Evolutionary conservation across 2,113 vertebrate genomes (phyloP), one percentile per base, ranked within the genome.

Genomic region (Ia io): DNA sequence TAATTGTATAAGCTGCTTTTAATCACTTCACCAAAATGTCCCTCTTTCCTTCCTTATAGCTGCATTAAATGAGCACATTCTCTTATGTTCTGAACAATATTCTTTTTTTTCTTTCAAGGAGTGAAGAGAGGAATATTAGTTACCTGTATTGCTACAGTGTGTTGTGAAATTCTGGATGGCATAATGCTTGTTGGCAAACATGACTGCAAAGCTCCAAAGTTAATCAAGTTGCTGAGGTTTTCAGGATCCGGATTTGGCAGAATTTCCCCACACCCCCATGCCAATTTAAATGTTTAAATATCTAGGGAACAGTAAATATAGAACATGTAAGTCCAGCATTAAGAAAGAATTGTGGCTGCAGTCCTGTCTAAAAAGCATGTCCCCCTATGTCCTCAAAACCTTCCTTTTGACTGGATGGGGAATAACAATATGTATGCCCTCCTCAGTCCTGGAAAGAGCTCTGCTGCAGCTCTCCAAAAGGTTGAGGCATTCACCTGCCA

Each of bases 221-320:
- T 92, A 86, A 95, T 92, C 92, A 95, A 95, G 82, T 93, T 89
- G 78, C 94, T 96, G 83, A 96, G 78, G 82, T 95, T 95, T 95
- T 93, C 53, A 93, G 83, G 84, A 86, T 88, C 53, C 1, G 8
- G 88, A 91, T 96, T 88, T 97, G 92, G 96, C 92, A 95, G 69
- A 90, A 96, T 91, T 88, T 84, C 67, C 71, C 86, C 70, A 88
- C 30, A 53, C 7, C 37, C 44, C 18, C 9, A 18, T 73, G 88
- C 92, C 93, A 96, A 59, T 83, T 88, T 74, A 92, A 83, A 92
- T 82, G 90, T 76, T 96, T 93, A 90, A 83, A 37, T 83, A 65
- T 61, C 94, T 83, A 78, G 78, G 78, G 90, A 96, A 71, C 8
- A 11, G 77, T 61, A 95, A 97, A 95, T 93, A 94, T 32, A 97